Evolutionary conservation across 2,113 vertebrate genomes (phyloP), one percentile per base, ranked within the genome.

Genomic region (Aldabrachelys gigantea): DNA sequence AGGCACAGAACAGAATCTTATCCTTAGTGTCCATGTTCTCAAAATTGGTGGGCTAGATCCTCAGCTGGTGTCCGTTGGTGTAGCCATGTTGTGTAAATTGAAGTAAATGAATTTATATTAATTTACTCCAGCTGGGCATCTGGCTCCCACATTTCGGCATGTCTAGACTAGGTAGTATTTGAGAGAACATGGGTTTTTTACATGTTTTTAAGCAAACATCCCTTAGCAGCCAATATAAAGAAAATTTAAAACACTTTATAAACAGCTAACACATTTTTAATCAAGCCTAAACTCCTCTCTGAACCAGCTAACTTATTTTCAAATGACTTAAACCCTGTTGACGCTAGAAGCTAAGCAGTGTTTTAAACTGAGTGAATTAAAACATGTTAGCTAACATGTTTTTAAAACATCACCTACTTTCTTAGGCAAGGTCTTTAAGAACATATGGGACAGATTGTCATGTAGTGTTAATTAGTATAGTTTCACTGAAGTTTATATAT

Each of bases 121-220:
- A 6, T 86, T 52, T 84, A 59, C 25, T 83, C 35, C 76, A 56
- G n/a, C 27, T 75, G 62, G 86, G 65, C 12, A 62, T 80, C 21
- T 93, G 47, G 35, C 80, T 44, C 80, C 4, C 29, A 6, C 5
- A 2, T 52, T 9, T 38, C 54, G 41, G 10, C 8, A 44, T 38
- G 6, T 38, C 10, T 82, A 25, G 0, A 1, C 10, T 79, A 25
- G 0, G 1, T 50, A 44, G 6, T 25, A 22, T 54, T 54, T 54
- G 19, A 54, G 53, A 54, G 53, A 22, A 54, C 3, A 3, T 54
- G 53, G 8, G 3, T 54, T 54, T 54, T 54, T 54, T 22, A 54
- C 53, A 38, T 38, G 65, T 38, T 72, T 72, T 72, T 19, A 22
- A 54, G 19, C 38, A n/a, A 75, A 75, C 69, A 75, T 19, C 35